Base-by-base conservation (phyloP, 2,797 vertebrate genomes). In the Anabacerthia variegaticeps region DNA sequence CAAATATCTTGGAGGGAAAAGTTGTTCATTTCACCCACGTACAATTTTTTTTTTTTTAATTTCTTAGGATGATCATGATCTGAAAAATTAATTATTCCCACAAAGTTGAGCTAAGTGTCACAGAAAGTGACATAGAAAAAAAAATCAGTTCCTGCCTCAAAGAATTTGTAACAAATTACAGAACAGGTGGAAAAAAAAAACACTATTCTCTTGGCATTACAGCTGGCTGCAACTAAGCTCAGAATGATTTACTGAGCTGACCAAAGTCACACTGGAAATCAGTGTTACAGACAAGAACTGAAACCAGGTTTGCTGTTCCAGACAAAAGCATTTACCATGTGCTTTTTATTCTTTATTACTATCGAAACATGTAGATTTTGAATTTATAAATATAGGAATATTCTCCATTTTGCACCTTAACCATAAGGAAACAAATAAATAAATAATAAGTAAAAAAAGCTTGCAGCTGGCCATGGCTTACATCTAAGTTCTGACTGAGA, bases 111-210 rank as follows among this genome's bases (percentile, higher is more conserved):
- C 32, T 76, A 72, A 55, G 39, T 7, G 1, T 56, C 67, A 52
- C 51, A 79, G 14, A 92, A 94, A 82, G 8, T 12, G 8, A 7
- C 32, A 12, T 19, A 56, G 27, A 41, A 65, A 75, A 39, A 27
- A 48, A 27, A 28, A 41, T 12, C 16, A 58, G 68, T 48, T 92
- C 32, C 75, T 87, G 34, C 23, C 72, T 83, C 61, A 46, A 91
- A 80, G 28, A 67, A 14, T 66, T 77, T 61, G 49, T 56, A 83
- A 93, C 77, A 77, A 80, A 92, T 92, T 74, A 69, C 48, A 73
- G 48, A 89, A 74, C 39, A 92, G 75, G 74, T 81, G 43, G 62
- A 86, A 85, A 68, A 68, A 82, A 91, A 87, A 82, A 92, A 73
- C 26, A 41, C 21, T 74, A 44, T 67, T 95, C 52, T 93, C 34